Conservation (phyloP, 1,140 invertebrate genomes). For the Ostrea edulis region DNA sequence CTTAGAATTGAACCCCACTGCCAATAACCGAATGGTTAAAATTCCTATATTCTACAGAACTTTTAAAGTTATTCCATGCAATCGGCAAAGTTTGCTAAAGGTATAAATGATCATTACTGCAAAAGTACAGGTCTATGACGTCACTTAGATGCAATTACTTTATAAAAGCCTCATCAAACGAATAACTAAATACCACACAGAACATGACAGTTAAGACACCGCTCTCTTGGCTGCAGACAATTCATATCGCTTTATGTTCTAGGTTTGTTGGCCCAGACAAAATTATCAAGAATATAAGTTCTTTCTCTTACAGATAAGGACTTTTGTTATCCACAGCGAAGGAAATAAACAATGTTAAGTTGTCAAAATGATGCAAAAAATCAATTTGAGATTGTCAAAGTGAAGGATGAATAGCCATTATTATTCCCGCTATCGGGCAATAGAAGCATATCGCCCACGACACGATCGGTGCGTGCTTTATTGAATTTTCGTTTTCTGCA, state of each 20-base stretch:
- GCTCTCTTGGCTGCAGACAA: neutral
- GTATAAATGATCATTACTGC: neutral
- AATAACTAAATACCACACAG: neutral
- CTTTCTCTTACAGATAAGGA: constrained; percentile 2
- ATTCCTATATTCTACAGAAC: too few species aligned
- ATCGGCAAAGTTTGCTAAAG: neutral
- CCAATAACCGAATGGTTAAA: too few species aligned
- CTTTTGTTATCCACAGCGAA: neutral
- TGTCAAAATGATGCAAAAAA: constrained; percentile 27
- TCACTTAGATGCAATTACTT: neutral
- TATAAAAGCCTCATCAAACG: neutral
- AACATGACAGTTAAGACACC: neutral
- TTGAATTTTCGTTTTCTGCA: constrained; percentile 24
- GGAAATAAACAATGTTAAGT: constrained; percentile 25
- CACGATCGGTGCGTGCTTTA: constrained; percentile 6
- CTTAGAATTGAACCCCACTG: too few species aligned
- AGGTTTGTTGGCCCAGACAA: neutral
- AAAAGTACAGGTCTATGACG: neutral
- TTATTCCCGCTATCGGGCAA: constrained; percentile 18
- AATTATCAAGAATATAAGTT: neutral
- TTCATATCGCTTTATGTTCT: neutral
- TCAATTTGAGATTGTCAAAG: constrained; percentile 25
- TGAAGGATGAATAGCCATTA: neutral
- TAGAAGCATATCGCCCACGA: constrained; percentile 21
- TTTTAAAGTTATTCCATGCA: too few species aligned